Evolutionary conservation across 2,888 invertebrate genomes (phyloP), one percentile per base, ranked within the genome.

Genomic region (Microplitis manilae): DNA sequence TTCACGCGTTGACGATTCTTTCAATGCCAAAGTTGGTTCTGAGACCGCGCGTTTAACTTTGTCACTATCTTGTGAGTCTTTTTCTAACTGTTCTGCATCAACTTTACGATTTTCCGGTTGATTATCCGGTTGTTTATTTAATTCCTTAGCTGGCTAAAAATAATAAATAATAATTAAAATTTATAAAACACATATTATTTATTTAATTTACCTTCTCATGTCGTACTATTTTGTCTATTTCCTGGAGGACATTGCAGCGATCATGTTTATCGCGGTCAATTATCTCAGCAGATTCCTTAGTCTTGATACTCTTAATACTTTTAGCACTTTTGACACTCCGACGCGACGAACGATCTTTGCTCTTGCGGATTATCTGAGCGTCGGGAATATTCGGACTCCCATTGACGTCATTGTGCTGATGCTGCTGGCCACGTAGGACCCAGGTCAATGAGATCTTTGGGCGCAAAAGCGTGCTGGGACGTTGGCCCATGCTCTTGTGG

Each of bases 391-490:
- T 81, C 69, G 79, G 79, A 9, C 70, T 69, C 6, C 79, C 39
- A 2, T 79, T 59, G 68, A 79, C 80, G 61, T 38, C 67, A 86
- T 81, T 80, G 87, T 40, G 84, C 7, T 72, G 77, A 40, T 84
- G 84, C 60, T 86, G 91, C 83, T 93, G 93, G 81, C 94, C 94
- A 85, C 94, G 93, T 62, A 95, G 90, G 76, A 95, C 94, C 95
- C 95, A 95, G 73, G 94, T 94, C 76, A 95, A 91, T 76, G 95
- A 94, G 89, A 95, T 93, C 90, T 94, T 95, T 81, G 94, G 92
- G 84, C 87, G 86, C 79, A 86, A 81, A 39, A 85, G 79, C 61
- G 86, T 83, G 80, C 88, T 88, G 68, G 88, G 83, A 77, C 87
- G 84, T 81, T 89, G 89, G 73, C 89, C 89, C 89, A 89, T 89